Evolutionary conservation across 2,113 vertebrate genomes (phyloP).

Genomic region (Tonatia bakeri): DNA sequence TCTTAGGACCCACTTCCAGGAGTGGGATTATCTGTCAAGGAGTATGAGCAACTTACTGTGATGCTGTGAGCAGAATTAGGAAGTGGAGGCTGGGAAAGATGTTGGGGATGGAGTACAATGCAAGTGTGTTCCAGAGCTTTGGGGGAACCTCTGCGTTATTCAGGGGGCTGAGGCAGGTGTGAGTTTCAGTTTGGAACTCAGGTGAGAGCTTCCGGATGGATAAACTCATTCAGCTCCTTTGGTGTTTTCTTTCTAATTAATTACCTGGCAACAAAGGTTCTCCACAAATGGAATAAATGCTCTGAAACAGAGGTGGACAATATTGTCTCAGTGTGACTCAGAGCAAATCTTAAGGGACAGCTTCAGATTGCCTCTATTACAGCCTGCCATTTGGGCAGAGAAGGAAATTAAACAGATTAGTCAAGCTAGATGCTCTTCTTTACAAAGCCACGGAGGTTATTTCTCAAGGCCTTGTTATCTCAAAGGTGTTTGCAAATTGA

Average conservation of each 20-base stretch:
- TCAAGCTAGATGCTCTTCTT: conserved; percentile 68
- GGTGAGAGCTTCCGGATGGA: background rate
- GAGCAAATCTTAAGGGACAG: conserved; percentile 55
- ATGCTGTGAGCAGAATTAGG: background rate
- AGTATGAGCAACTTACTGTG: background rate
- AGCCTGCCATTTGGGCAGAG: conserved; percentile 53
- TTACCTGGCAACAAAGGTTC: conserved; percentile 23
- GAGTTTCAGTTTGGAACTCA: background rate
- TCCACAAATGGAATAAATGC: conserved; percentile 49
- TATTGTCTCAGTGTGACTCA: conserved; percentile 53
- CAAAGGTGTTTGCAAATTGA: conserved; percentile 73
- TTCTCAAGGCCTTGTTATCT: conserved; percentile 71
- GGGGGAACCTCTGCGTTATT: background rate
- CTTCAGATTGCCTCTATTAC: conserved; percentile 48
- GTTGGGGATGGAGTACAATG: background rate
- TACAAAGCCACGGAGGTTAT: conserved; percentile 65
- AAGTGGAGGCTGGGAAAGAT: background rate
- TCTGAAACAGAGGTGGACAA: conserved; percentile 31
- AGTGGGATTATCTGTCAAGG: background rate
- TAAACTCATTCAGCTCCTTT: background rate
- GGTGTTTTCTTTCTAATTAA: conserved; percentile 54
- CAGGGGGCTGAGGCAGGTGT: background rate
- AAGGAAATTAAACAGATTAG: conserved; percentile 67
- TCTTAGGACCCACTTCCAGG: background rate
- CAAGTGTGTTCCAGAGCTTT: background rate